phyloP scores from a whole-genome alignment of 2,113 vertebrate genomes.

The Pachyramphus minor region DNA sequence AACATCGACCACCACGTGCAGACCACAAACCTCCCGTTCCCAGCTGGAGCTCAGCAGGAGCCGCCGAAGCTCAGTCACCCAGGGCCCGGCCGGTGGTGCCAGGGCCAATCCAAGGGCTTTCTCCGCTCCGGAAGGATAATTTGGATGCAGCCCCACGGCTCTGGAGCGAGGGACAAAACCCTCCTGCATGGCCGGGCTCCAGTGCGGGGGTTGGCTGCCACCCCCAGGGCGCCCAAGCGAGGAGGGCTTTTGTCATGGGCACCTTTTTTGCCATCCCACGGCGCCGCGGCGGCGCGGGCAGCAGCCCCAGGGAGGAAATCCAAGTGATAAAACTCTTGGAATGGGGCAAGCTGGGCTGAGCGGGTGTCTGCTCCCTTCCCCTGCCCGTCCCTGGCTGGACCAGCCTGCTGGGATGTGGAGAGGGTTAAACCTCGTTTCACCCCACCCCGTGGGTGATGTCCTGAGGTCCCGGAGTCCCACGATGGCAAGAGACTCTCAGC shows the following conservation, averaged over 20 bases:
- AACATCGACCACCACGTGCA: accelerated
- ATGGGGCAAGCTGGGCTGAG: accelerated
- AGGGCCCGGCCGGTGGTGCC: accelerated
- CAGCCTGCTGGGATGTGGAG: accelerated
- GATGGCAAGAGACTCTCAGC: background rate
- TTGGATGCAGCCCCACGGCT: background rate
- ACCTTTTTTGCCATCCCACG: background rate
- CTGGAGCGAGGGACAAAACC: background rate
- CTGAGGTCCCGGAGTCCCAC: accelerated
- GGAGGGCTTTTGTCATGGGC: background rate
- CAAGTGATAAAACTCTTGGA: background rate
- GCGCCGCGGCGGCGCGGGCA: background rate
- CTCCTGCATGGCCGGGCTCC: background rate
- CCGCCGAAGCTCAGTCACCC: background rate
- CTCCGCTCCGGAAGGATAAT: background rate
- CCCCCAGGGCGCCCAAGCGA: background rate
- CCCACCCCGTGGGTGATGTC: accelerated
- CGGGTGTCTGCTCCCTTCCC: background rate
- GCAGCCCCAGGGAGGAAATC: background rate
- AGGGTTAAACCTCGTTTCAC: background rate
- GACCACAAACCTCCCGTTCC: background rate
- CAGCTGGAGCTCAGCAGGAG: background rate
- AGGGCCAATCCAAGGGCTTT: background rate
- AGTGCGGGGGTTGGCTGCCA: background rate
- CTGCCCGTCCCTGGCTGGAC: background rate